These are phyloP conservation scores for Lasioglossum oenotherae DNA, from an alignment of 2,888 invertebrate genomes.

Conservation along the genomic window DNA sequence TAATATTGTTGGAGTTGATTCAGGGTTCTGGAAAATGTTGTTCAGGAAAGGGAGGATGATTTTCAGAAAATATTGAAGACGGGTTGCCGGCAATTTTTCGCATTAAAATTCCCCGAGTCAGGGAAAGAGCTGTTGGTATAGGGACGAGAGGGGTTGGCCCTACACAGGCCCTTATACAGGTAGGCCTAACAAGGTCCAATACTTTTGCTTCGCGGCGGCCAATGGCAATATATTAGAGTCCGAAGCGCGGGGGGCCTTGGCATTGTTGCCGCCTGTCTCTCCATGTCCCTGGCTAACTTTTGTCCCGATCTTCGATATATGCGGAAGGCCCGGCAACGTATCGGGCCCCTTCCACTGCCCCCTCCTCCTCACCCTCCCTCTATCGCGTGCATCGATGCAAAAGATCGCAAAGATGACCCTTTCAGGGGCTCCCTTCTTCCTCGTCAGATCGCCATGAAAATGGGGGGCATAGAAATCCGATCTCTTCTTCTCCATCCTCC, in stretches of 20 bases:
- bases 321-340: constrained; percentile 64
- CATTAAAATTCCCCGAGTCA: constrained; percentile 82
- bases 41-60: background rate
- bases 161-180: constrained; percentile 82
- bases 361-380: constrained; percentile 16
- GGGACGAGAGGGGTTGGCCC: constrained; percentile 61
- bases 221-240: constrained; percentile 83
- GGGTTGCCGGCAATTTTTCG: constrained; percentile 78
- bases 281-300: constrained; percentile 76
- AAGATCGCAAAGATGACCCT: constrained; percentile 83
- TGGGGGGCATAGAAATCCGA: constrained; percentile 33
- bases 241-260: constrained; percentile 82
- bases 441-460: constrained; percentile 28
- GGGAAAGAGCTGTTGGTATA: constrained; percentile 73
- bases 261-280: constrained; percentile 80
- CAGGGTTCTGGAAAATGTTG: background rate
- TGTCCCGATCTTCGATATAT: constrained; percentile 74
- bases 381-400: constrained; percentile 76
- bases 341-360: constrained; percentile 38
- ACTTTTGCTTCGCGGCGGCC: constrained; percentile 80
- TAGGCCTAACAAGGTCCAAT: constrained; percentile 83
- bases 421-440: constrained; percentile 64
- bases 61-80: background rate
- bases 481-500: constrained; percentile 31
- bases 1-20: background rate